Base-by-base conservation (phyloP, 1,140 invertebrate species). In the Lepidurus couesii region DNA sequence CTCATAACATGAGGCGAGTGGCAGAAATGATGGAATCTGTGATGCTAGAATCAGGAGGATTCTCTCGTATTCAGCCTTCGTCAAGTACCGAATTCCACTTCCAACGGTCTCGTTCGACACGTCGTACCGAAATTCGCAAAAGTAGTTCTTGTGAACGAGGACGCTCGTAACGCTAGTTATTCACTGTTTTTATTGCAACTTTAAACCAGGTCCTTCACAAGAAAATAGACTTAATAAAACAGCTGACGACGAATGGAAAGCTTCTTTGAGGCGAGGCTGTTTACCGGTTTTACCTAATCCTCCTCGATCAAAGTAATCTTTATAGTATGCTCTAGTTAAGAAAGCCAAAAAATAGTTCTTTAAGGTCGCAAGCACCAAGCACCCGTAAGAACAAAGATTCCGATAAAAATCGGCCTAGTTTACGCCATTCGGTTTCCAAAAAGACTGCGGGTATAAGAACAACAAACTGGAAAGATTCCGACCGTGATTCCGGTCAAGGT, bases 1-100 rank as follows among this genome's bases (percentile, higher is more conserved):
- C 73, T 44, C 42, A 79, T 47, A 79, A 79, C 75, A 42, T 79
- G 65, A 74, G 78, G n/a, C 73, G 44, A 44, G 74, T 79, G 9
- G 78, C 78, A 43, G 34, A 79, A 34, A 24, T 79, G 53, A 79
- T 79, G 78, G 78, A 79, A 45, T 43, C 78, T 7, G 45, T 79
- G 74, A 75, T 77, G 44, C 10, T 65, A 16, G 53, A 65, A 65
- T 65, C 53, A 65, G 53, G 53, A n/a, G 53, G 53, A 65, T 65
- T 65, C 9, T 21, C 53, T 65, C 53, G 53, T 21, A 65, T 65
- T 65, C 53, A 65, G 53, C 53, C 16, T n/a, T 65, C 53, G 13
- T 21, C 16, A 16, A 65, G 53, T 21, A 65, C 16, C 21, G 53
- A 65, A 65, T 65, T 65, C 13, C 53, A 65, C 3, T 65, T 65